A percentile compares a stretch with the other conserved stretches of the same genome.
Evolutionary conservation across 1,140 invertebrate genomes (phyloP).

Genomic region (Nasonia giraulti): DNA sequence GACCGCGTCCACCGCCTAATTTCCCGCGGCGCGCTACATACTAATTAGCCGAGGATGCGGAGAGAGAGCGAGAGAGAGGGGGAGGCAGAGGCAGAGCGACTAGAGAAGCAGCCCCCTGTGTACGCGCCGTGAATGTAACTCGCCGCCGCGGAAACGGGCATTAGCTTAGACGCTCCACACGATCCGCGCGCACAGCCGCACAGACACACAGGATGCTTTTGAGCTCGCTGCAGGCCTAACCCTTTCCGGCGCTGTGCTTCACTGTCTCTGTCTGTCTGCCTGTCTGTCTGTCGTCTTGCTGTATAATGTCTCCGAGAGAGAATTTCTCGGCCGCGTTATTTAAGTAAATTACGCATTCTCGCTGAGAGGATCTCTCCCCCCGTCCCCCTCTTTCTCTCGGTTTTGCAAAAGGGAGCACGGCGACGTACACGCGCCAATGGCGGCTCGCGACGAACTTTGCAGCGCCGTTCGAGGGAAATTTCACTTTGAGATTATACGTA

Average conservation of each 20-base stretch:
- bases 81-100: neutral
- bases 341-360: slow-evolving; percentile 6
- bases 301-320: neutral
- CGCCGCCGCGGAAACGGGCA: slow-evolving; percentile 14
- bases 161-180: slow-evolving; percentile 14
- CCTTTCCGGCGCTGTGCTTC: slow-evolving; percentile 2
- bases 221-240: neutral
- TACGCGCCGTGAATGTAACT: slow-evolving; percentile 22
- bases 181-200: neutral
- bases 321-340: slow-evolving; percentile 4
- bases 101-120: slow-evolving; percentile 9
- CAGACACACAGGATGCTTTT: slow-evolving; percentile 14
- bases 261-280: neutral
- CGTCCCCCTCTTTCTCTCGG: neutral
- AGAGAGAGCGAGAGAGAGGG: neutral
- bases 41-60: slow-evolving; percentile 59
- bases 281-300: neutral
- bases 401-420: neutral
- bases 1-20: slow-evolving; percentile 59
- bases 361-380: neutral
- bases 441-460: neutral
- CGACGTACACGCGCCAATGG: neutral
- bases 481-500: neutral
- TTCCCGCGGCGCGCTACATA: slow-evolving; percentile 59
- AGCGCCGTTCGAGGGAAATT: neutral